Base-by-base conservation (phyloP, 2,888 invertebrate genomes). In the Amiota minor region DNA sequence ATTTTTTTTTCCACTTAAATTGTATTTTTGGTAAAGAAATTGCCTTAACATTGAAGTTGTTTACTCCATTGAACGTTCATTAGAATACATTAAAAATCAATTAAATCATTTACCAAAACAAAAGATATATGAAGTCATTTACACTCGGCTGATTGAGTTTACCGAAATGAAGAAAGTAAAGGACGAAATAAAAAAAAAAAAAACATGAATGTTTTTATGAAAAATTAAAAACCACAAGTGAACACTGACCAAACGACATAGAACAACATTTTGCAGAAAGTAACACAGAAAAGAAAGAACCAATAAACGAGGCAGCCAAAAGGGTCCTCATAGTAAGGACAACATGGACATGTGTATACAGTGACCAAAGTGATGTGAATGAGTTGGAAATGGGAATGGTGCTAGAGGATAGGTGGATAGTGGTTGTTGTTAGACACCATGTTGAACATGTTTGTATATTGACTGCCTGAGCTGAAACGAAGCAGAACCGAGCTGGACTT, bases 221-320 rank as follows among this genome's bases (percentile, higher is more conserved):
- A 65, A 65, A 49, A 65, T 65, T 65, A 47, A 65, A 65, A 65
- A 47, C 65, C 65, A 65, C 65, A 65, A 47, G 65, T 47, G 47
- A 46, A n/a, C 64, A 64, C 45, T 18, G 18, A 62, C n/a, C 45
- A 62, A 62, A 45, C n/a, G 35, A 35, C 62, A 35, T 35, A 35
- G 35, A 6, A 35, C 53, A 50, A n/a, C n/a, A 50, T 50, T 50
- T 35, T 50, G 53, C 6, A n/a, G 53, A 50, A n/a, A 50, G 53
- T 50, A 50, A 50, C 53, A 50, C 6, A 50, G 14, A 50, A 50
- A 50, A 12, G 4, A 50, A 50, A 12, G 4, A 50, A 50, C 53
- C 53, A 50, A 50, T 50, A 50, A 50, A 50, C 53, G 11, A 3
- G 53, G 12, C 53, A 35, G 35, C 6, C 35, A 35, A 35, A 35